A percentile compares a stretch with the other conserved stretches of the same genome.
Evolutionary conservation across 2,113 vertebrate species (phyloP).

Genomic region (Bubalus kerabau): DNA sequence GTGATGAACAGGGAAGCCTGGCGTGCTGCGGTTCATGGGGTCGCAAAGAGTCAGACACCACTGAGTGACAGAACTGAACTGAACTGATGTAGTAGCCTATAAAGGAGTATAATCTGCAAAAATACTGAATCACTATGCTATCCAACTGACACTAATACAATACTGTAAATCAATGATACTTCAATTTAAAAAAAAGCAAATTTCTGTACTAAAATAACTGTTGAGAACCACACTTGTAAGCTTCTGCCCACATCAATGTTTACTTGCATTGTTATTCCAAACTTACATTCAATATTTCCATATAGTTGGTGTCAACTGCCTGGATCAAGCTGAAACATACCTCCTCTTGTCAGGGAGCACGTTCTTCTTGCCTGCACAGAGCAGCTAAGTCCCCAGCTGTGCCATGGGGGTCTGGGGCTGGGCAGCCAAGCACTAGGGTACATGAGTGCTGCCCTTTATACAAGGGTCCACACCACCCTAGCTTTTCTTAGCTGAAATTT

Average conservation of each 20-base stretch:
- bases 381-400: not conserved
- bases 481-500: not conserved
- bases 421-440: not conserved
- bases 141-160: not conserved
- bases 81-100: not conserved
- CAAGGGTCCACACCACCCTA: accelerated
- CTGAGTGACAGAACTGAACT: too few species aligned
- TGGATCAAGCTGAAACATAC: not conserved
- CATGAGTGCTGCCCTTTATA: accelerated
- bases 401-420: accelerated
- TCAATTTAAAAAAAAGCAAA: not conserved
- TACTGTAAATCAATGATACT: not conserved
- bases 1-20: too few species aligned
- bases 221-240: not conserved
- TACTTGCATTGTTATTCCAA: not conserved
- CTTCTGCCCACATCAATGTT: not conserved
- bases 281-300: not conserved
- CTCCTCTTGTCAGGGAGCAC: not conserved
- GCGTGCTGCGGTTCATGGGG: too few species aligned
- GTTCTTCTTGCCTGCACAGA: not conserved
- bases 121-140: not conserved
- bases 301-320: not conserved
- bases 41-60: too few species aligned
- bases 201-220: not conserved
- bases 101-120: not conserved